These are phyloP conservation scores for Toxotes jaculatrix DNA, from an alignment of 2,113 vertebrate species.

Conservation along the genomic window DNA sequence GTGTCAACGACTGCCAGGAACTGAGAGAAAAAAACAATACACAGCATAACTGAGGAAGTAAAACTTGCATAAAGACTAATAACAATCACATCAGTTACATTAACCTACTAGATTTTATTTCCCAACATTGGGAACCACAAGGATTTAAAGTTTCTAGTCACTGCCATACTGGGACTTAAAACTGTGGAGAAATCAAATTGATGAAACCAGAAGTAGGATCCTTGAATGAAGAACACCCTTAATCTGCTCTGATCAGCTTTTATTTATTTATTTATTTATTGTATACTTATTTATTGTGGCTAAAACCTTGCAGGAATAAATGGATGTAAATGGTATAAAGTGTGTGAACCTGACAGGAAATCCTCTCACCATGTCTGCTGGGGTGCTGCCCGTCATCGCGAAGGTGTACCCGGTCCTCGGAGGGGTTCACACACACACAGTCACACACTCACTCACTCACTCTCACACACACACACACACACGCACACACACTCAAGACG, in stretches of 20 bases:
- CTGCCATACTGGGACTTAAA: not conserved
- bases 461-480: not conserved
- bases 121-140: not conserved
- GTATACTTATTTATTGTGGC: not conserved
- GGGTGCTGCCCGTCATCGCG: slow-evolving; percentile 83
- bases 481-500: slow-evolving; percentile 12
- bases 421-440: slow-evolving; percentile 49
- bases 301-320: not conserved
- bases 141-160: not conserved
- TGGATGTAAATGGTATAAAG: not conserved
- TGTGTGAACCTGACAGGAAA: not conserved
- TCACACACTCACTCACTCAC: not conserved
- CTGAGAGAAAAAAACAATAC: not conserved
- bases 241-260: not conserved
- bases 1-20: not conserved
- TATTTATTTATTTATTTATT: not conserved
- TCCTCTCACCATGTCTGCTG: slow-evolving; percentile 83
- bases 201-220: not conserved
- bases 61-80: not conserved
- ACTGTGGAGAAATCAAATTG: not conserved
- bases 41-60: not conserved
- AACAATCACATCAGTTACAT: not conserved
- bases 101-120: not conserved
- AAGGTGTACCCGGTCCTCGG: slow-evolving; percentile 58
- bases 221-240: not conserved